Base-by-base conservation (phyloP, 2,113 vertebrate species). In the Myxocyprinus asiaticus region DNA sequence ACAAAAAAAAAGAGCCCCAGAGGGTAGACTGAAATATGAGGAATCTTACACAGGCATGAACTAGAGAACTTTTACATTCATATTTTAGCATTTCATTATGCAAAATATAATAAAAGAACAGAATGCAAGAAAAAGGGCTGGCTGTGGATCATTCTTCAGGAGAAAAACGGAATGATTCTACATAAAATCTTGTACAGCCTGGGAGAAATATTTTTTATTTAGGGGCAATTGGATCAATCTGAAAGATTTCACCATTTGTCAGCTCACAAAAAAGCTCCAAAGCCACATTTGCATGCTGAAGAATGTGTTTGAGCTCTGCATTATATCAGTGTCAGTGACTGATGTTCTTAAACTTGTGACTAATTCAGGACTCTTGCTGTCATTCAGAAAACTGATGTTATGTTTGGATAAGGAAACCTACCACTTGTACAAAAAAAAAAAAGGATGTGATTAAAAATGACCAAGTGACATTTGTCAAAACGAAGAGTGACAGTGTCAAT, bases 401-500 rank as follows among this genome's bases (percentile, higher is more conserved):
- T 62, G 58, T 44, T 14, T 62, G 5, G 14, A 73, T 73, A 14
- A 14, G 53, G 69, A 72, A 63, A 62, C 10, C 17, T 50, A 44
- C 4, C 0, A 0, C 5, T 50, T 50, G 17, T 9, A 9, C 33
- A 17, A 74, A 4, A 70, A 81, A 51, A 9, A 72, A 70, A 74
- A 84, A 81, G 79, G 82, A 84, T 75, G 74, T 65, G 82, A 77
- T 59, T 47, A n/a, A 74, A 83, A 80, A 84, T 81, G 75, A 76
- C 50, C 10, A 22, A 7, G 74, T 84, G 68, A 78, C 50, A 68
- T 58, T 84, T 78, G 64, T 78, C 75, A 65, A 72, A 81, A 80
- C 42, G 22, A 33, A 33, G 22, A 33, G 22, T 33, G 22, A 33
- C 22, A 33, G 22, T 33, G 22, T 33, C 22, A 33, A 1, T 68